Conservation (phyloP, 2,797 vertebrate species). For the Sciaenops ocellatus region DNA sequence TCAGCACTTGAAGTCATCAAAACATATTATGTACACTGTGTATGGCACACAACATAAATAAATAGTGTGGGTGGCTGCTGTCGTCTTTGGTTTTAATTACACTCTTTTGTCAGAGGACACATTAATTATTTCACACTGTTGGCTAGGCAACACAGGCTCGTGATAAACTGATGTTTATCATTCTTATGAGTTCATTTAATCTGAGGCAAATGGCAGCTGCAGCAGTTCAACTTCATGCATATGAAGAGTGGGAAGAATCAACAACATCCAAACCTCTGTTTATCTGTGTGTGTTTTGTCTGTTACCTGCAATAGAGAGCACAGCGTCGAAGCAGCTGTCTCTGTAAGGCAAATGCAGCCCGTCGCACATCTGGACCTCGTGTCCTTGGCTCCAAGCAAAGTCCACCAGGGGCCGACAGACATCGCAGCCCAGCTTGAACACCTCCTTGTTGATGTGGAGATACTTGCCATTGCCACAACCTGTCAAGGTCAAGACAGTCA, state of each 20-base stretch:
- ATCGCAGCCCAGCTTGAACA: constrained; percentile 86
- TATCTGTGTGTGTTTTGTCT: background rate
- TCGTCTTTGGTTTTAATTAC: constrained; percentile 39
- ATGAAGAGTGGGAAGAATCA: background rate
- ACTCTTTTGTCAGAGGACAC: constrained; percentile 40
- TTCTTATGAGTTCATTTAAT: constrained; percentile 43
- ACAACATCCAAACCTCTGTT: background rate
- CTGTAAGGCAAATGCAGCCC: constrained; percentile 82
- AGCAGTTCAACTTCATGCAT: constrained; percentile 26
- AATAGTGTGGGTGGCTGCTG: constrained; percentile 37
- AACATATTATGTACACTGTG: constrained; percentile 27
- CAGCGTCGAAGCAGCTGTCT: constrained; percentile 82
- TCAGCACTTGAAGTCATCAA: constrained; percentile 23
- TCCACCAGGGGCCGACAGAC: constrained; percentile 86
- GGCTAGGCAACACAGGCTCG: constrained; percentile 56
- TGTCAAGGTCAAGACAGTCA: constrained; percentile 62
- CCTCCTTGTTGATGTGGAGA: constrained; percentile 86
- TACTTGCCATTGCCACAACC: constrained; percentile 90
- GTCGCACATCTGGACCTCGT: constrained; percentile 84
- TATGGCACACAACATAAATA: constrained; percentile 17
- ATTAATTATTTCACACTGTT: constrained; percentile 64
- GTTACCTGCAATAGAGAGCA: constrained; percentile 83
- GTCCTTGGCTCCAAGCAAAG: constrained; percentile 81
- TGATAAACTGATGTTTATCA: constrained; percentile 62
- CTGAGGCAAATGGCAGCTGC: constrained; percentile 18